Evolutionary conservation across 2,888 invertebrate genomes (phyloP).

Genomic region (Leptinotarsa juncta): DNA sequence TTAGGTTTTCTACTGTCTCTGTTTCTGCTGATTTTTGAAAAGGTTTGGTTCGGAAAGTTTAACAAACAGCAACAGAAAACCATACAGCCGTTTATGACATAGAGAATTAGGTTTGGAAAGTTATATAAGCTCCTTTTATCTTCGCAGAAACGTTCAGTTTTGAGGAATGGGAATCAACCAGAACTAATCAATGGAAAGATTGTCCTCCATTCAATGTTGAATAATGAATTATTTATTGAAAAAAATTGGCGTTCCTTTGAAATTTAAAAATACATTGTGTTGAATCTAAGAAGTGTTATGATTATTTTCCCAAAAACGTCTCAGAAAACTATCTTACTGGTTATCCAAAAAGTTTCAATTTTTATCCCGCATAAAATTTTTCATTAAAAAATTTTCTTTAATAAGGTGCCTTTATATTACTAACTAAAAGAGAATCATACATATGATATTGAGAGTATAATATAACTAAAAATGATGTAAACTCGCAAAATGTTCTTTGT

Average conservation of each 20-base stretch:
- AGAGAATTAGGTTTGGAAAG: neutral
- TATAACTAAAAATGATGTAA: conserved; percentile 72
- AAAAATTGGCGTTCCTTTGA: no score
- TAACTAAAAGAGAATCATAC: neutral
- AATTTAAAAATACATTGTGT: no score
- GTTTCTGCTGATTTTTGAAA: conserved; percentile 67
- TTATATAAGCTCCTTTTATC: neutral
- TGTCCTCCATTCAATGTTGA: no score
- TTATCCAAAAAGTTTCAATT: no score
- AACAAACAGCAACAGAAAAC: conserved; percentile 64
- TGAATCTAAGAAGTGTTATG: no score
- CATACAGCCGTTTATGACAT: conserved; percentile 67
- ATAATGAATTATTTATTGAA: no score
- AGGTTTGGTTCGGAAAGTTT: conserved; percentile 64
- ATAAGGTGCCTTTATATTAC: neutral
- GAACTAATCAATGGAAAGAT: no score
- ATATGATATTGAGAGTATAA: conserved; percentile 25
- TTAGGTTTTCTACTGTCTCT: conserved; percentile 67
- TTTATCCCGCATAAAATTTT: neutral
- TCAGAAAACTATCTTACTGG: neutral
- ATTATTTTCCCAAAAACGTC: neutral
- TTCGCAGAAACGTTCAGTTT: neutral
- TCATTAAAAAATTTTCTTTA: conserved; percentile 14
- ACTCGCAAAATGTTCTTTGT: conserved; percentile 77
- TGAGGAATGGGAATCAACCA: no score